Percentiles rank a stretch among this genome's conserved stretches.
phyloP scores from a whole-genome alignment of 2,113 vertebrate species.

The Mesitornis unicolor region DNA sequence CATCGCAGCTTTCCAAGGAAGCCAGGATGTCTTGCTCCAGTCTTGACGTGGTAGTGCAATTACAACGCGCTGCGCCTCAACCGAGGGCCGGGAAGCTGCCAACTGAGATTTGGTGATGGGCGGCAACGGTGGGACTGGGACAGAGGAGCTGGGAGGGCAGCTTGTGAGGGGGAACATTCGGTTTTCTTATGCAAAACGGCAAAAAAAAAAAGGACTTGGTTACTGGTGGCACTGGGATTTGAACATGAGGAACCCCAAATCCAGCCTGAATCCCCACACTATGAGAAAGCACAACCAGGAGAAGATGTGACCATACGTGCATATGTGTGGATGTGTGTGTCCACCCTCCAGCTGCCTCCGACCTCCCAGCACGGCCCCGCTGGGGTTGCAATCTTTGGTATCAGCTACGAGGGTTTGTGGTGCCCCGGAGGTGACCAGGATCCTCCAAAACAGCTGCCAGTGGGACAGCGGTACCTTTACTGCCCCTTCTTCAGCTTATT shows the following conservation, averaged over 20 bases:
- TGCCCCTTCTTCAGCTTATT: not conserved
- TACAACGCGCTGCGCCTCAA: not conserved
- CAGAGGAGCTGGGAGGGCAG: not conserved
- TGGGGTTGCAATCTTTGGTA: not conserved
- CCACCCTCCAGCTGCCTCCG: not conserved
- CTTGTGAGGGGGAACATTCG: accelerated
- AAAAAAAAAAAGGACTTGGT: not conserved
- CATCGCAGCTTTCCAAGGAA: not conserved
- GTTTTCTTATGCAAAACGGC: not conserved
- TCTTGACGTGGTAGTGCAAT: conserved; percentile 27
- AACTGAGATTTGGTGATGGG: not conserved
- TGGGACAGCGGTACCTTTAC: accelerated
- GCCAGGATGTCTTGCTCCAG: conserved; percentile 1
- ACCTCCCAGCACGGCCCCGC: accelerated
- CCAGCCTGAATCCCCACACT: not conserved
- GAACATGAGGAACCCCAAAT: accelerated
- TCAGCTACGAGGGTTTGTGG: not conserved
- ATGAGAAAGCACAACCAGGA: not conserved
- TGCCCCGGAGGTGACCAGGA: too few relatives aligned
- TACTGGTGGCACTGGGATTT: not conserved
- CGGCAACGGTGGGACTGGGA: accelerated
- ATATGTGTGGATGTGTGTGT: too few relatives aligned
- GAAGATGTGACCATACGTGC: too few relatives aligned
- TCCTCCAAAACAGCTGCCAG: accelerated
- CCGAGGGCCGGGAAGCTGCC: not conserved